Conservation (phyloP, 2,797 vertebrate genomes). For the Malurus splendens region DNA sequence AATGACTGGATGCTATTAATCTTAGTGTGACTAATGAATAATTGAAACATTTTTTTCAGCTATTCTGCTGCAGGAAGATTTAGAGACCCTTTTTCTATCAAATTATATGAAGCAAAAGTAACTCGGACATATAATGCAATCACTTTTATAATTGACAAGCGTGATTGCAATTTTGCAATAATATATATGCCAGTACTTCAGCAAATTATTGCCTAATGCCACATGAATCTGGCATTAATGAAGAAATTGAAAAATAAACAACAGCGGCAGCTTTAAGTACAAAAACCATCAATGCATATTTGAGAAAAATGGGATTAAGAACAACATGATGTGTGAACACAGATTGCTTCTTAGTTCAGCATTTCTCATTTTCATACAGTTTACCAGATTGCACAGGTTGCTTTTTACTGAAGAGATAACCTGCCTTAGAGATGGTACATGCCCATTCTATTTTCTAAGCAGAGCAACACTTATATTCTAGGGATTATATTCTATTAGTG, state of each 20-base stretch:
- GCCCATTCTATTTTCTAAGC: background rate
- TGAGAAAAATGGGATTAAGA: constrained; percentile 56
- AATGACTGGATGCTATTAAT: constrained; percentile 14
- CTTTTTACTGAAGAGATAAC: background rate
- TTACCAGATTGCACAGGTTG: background rate
- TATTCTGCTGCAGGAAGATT: constrained; percentile 27
- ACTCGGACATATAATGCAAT: constrained; percentile 53
- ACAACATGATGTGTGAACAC: constrained; percentile 23
- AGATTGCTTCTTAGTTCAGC: constrained; percentile 4
- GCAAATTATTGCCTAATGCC: constrained; percentile 43
- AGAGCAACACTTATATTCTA: constrained; percentile 29
- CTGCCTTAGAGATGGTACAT: background rate
- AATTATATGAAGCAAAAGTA: constrained; percentile 53
- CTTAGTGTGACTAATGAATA: constrained; percentile 31
- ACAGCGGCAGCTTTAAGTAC: constrained; percentile 24
- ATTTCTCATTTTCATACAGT: constrained; percentile 35
- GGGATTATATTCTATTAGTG: constrained; percentile 44
- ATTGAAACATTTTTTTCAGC: constrained; percentile 38
- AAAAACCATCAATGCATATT: constrained; percentile 47
- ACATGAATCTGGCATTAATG: constrained; percentile 50
- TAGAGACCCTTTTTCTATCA: constrained; percentile 43
- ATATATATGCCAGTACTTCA: constrained; percentile 34
- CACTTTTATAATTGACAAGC: constrained; percentile 50
- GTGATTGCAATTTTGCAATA: constrained; percentile 55
- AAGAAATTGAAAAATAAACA: constrained; percentile 66